Evolutionary conservation across 30 jellyfish, hydroid and myxozoan species (phyloP).

Genomic region (Rhopilema esculentum): DNA sequence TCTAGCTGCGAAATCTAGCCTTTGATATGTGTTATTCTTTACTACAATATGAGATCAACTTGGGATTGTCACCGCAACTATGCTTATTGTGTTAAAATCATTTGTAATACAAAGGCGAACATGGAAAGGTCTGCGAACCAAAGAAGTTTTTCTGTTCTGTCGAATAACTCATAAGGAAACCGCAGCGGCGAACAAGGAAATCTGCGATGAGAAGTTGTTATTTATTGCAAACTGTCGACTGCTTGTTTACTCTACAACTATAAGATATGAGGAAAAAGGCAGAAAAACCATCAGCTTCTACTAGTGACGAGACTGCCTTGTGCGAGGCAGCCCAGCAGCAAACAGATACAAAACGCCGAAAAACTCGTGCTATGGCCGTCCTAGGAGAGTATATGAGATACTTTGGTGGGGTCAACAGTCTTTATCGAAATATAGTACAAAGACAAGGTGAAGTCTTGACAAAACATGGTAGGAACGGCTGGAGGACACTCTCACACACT

Average conservation of each 20-base stretch:
- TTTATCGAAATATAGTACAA: slow-evolving; percentile 48
- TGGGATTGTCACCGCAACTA: slow-evolving; percentile 39
- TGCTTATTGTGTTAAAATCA: slow-evolving; percentile 24
- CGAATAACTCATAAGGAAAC: slow-evolving; percentile 43
- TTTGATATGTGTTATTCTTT: slow-evolving; percentile 38
- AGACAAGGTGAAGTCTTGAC: slow-evolving; percentile 57
- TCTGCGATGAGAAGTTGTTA: slow-evolving; percentile 24
- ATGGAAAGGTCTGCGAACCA: slow-evolving; percentile 3
- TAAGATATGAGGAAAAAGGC: slow-evolving; percentile 58
- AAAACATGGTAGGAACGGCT: slow-evolving; percentile 32
- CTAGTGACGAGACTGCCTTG: slow-evolving; percentile 8
- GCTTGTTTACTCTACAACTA: slow-evolving; percentile 1
- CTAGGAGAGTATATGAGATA: slow-evolving; percentile 63
- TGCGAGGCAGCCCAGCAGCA: slow-evolving; percentile 5
- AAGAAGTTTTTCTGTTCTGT: slow-evolving; percentile 15
- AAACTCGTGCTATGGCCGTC: slow-evolving; percentile 52
- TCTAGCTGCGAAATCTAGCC: slow-evolving; percentile 60
- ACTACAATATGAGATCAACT: slow-evolving; percentile 43
- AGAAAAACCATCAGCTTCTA: slow-evolving; percentile 9
- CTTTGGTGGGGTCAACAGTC: slow-evolving; percentile 60
- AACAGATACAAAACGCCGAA: slow-evolving; percentile 2
- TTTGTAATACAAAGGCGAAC: slow-evolving; percentile 63
- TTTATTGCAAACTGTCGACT: slow-evolving; percentile 2
- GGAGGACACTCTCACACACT: slow-evolving; percentile 46
- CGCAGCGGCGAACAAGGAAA: slow-evolving; percentile 55